Percentiles rank a stretch among this genome's conserved stretches.
Conservation (phyloP, 2,888 invertebrate genomes). For the Sinelater perroti region DNA sequence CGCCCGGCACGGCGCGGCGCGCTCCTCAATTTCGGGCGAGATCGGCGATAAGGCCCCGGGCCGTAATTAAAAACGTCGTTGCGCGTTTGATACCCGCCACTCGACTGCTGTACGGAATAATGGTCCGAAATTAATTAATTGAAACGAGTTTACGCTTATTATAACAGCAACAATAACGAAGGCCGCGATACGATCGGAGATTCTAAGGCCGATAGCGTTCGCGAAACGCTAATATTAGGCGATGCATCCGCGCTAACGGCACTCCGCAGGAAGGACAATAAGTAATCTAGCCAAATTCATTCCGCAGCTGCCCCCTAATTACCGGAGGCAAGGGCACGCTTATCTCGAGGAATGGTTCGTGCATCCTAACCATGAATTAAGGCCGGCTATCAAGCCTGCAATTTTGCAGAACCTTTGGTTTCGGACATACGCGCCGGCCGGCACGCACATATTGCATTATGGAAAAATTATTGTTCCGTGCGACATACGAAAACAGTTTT, state of each 20-base stretch:
- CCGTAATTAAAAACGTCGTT: slow-evolving; percentile 41
- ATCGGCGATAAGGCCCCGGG: slow-evolving; percentile 27
- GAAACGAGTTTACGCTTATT: slow-evolving; percentile 43
- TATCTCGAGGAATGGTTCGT: slow-evolving; percentile 10
- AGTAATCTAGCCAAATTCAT: slow-evolving; percentile 30
- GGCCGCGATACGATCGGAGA: slow-evolving; percentile 33
- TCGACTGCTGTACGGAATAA: slow-evolving; percentile 35
- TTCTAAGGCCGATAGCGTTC: slow-evolving; percentile 31
- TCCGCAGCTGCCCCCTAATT: slow-evolving; percentile 34
- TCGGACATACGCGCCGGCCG: too few species aligned
- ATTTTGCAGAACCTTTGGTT: background rate
- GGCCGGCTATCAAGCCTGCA: background rate
- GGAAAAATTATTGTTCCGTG: too few species aligned
- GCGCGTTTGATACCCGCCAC: slow-evolving; percentile 40
- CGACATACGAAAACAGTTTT: too few species aligned
- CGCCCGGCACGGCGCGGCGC: background rate
- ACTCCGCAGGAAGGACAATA: slow-evolving; percentile 34
- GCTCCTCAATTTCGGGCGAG: slow-evolving; percentile 15
- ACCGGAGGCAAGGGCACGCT: slow-evolving; percentile 9
- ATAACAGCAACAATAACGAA: slow-evolving; percentile 42
- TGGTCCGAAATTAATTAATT: slow-evolving; percentile 41
- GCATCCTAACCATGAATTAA: slow-evolving; percentile 7
- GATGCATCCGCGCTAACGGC: slow-evolving; percentile 30
- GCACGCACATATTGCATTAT: too few species aligned
- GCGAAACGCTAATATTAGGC: slow-evolving; percentile 34